phyloP scores from a whole-genome alignment of 2,888 invertebrate genomes.

The Dasypogon diadema region DNA sequence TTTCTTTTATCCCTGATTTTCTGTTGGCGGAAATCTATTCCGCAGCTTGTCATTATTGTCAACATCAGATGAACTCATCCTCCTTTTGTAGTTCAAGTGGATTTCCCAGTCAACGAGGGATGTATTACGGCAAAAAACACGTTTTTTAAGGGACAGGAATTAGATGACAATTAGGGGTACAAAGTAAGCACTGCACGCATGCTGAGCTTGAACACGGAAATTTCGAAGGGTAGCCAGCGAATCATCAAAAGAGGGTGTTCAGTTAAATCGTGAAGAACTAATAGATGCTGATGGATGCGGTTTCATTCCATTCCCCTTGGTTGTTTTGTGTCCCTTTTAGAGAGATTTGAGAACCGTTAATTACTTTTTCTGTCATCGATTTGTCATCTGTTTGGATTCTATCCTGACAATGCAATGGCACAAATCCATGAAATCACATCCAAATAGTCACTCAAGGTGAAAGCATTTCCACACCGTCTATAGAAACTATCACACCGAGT shows the following conservation, averaged over 20 bases:
- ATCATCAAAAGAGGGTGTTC: too few species aligned
- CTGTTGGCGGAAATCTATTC: background rate
- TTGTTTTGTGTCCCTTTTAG: background rate
- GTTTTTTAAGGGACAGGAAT: background rate
- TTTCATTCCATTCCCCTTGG: background rate
- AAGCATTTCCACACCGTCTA: background rate
- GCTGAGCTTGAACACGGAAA: background rate
- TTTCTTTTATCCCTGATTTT: background rate
- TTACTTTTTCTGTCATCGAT: background rate
- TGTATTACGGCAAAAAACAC: background rate
- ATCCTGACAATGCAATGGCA: background rate
- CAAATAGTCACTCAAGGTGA: background rate
- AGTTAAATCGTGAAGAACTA: background rate
- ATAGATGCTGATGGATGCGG: slow-evolving; percentile 6
- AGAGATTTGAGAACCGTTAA: background rate
- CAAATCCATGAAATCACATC: background rate
- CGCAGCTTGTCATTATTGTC: background rate
- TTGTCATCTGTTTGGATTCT: background rate
- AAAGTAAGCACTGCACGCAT: slow-evolving; percentile 10
- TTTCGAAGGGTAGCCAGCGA: background rate
- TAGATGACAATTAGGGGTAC: background rate
- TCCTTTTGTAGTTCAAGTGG: background rate
- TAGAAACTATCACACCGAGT: background rate
- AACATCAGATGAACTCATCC: slow-evolving; percentile 10
- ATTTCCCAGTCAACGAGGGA: slow-evolving; percentile 5